These are phyloP conservation scores for Leucosticte australis DNA, from an alignment of 2,113 vertebrate species.

Conservation along the genomic window DNA sequence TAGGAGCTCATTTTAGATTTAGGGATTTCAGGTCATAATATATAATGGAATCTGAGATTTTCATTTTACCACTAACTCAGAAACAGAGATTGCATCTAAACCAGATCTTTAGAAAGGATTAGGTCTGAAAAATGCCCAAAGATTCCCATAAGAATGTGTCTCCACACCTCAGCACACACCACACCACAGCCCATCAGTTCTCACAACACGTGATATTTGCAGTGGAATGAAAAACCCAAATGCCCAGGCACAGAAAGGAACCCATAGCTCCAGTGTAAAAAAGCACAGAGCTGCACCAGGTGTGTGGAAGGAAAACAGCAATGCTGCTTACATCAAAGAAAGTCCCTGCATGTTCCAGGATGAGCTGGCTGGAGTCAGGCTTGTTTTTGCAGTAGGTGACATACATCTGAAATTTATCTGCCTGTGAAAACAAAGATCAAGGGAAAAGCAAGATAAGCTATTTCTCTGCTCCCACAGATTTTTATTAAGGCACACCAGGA, in stretches of 20 bases:
- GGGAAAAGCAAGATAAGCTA: slow-evolving; percentile 14
- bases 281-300: neutral
- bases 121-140: neutral
- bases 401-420: slow-evolving; percentile 99
- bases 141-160: neutral
- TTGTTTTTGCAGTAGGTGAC: slow-evolving; percentile 99
- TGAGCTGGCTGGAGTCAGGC: slow-evolving; percentile 96
- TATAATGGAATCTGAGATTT: neutral
- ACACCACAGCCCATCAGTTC: neutral
- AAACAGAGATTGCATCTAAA: neutral
- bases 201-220: neutral
- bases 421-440: slow-evolving; percentile 79
- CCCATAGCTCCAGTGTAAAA: neutral
- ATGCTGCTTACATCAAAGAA: slow-evolving; percentile 93
- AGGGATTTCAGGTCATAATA: neutral
- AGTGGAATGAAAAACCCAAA: neutral
- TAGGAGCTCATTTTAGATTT: neutral
- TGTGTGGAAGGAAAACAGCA: neutral
- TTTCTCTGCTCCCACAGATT: neutral
- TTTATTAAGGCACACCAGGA: neutral
- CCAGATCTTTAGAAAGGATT: neutral
- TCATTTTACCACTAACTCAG: neutral
- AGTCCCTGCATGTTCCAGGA: slow-evolving; percentile 91
- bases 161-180: neutral
- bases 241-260: neutral